Conservation (phyloP, 2,113 vertebrate species). For the Copsychus sechellarum region DNA sequence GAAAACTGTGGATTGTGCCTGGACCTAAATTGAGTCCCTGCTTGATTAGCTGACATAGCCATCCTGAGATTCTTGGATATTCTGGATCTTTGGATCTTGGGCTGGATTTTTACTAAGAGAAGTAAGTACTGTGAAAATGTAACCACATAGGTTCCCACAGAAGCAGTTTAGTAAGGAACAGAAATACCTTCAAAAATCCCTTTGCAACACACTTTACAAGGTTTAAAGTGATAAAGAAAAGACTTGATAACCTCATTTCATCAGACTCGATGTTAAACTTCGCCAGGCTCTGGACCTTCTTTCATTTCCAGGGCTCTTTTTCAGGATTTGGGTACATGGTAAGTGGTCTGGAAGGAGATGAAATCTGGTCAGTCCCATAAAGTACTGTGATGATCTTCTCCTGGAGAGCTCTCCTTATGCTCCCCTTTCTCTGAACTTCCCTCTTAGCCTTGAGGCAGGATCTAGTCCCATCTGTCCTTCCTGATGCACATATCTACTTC, state of each 20-base stretch:
- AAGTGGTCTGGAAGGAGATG: background rate
- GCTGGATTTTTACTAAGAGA: background rate
- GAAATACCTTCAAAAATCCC: background rate
- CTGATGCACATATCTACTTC: background rate
- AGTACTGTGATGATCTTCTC: background rate
- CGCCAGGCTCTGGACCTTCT: background rate
- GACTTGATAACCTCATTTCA: background rate
- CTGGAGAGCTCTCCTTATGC: background rate
- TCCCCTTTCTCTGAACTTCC: background rate
- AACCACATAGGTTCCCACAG: accelerated
- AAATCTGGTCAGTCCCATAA: background rate
- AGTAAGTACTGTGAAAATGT: background rate
- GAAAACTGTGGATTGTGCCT: background rate
- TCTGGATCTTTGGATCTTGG: background rate
- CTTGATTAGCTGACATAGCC: background rate
- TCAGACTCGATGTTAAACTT: background rate
- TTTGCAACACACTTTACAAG: background rate
- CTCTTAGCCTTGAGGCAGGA: background rate
- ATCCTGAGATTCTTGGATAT: background rate
- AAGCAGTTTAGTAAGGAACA: background rate
- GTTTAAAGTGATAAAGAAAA: background rate
- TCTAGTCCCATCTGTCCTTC: constrained; percentile 2
- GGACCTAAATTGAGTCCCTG: background rate
- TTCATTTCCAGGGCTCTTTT: background rate
- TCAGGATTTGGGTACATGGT: background rate